Evolutionary conservation across 2,888 invertebrate species (phyloP).

Genomic region (Luffia ferchaultella): DNA sequence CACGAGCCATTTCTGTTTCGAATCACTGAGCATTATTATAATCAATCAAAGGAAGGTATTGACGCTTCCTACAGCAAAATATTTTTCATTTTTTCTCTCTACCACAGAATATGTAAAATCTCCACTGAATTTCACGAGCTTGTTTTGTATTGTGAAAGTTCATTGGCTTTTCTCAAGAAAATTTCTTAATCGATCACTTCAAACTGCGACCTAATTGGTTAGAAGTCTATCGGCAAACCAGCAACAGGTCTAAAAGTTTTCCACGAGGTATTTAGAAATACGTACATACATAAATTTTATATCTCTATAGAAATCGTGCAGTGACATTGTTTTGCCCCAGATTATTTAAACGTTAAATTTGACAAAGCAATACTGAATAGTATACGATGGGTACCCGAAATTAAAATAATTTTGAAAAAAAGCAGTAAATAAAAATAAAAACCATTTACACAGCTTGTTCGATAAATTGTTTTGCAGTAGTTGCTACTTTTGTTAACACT

Average conservation of each 20-base stretch:
- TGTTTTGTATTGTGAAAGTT: not conserved
- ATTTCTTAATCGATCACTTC: too few relatives aligned
- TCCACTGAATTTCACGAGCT: conserved; percentile 2
- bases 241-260: too few relatives aligned
- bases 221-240: too few relatives aligned
- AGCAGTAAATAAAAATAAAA: not conserved
- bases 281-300: too few relatives aligned
- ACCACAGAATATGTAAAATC: not conserved
- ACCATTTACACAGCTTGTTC: not conserved
- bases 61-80: conserved; percentile 62
- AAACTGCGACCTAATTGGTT: too few relatives aligned
- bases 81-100: conserved; percentile 16
- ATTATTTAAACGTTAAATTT: too few relatives aligned
- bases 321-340: too few relatives aligned
- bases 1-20: conserved; percentile 50
- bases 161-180: not conserved
- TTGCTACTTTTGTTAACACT: not conserved
- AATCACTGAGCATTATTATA: conserved; percentile 40
- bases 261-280: too few relatives aligned
- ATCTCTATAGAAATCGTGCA: too few relatives aligned
- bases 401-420: too few relatives aligned
- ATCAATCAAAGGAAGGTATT: conserved; percentile 60
- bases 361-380: too few relatives aligned
- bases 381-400: too few relatives aligned
- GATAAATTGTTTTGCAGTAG: not conserved